phyloP scores from a whole-genome alignment of 2,113 vertebrate genomes.

The Tachysurus vachellii region DNA sequence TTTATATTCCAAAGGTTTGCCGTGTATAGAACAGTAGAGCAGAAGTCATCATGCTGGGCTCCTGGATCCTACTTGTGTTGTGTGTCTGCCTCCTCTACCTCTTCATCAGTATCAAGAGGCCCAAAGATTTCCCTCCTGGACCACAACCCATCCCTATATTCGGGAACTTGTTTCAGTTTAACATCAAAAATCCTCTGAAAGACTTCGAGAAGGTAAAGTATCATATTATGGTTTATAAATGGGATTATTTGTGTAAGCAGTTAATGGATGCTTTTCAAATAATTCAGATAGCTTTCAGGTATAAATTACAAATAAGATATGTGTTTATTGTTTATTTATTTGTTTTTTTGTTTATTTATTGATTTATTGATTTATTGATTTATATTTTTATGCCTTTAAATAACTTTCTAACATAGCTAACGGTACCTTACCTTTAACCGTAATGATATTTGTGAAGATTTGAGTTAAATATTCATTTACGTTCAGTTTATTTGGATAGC shows the following conservation, averaged over 20 bases:
- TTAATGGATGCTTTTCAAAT: not conserved
- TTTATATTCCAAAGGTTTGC: not conserved
- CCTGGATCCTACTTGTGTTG: conserved; percentile 59
- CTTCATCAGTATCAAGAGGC: conserved; percentile 57
- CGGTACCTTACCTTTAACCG: too few relatives aligned
- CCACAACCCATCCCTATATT: conserved; percentile 64
- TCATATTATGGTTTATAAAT: not conserved
- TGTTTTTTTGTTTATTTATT: too few relatives aligned
- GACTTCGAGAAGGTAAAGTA: conserved; percentile 68
- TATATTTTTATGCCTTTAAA: too few relatives aligned
- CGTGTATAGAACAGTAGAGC: not conserved
- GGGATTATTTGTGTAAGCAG: not conserved
- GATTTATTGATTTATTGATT: too few relatives aligned
- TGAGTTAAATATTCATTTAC: too few relatives aligned
- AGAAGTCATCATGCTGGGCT: conserved; percentile 60
- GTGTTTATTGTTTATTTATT: too few relatives aligned
- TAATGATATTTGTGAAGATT: too few relatives aligned
- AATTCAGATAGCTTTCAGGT: not conserved
- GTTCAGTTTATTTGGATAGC: too few relatives aligned
- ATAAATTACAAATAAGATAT: not conserved
- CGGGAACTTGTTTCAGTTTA: conserved; percentile 67
- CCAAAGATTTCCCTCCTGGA: conserved; percentile 73
- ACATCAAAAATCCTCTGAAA: conserved; percentile 62
- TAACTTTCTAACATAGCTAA: too few relatives aligned
- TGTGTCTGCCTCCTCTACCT: conserved; percentile 58